phyloP scores from a whole-genome alignment of 2,113 vertebrate species.

The Nibea coibor region DNA sequence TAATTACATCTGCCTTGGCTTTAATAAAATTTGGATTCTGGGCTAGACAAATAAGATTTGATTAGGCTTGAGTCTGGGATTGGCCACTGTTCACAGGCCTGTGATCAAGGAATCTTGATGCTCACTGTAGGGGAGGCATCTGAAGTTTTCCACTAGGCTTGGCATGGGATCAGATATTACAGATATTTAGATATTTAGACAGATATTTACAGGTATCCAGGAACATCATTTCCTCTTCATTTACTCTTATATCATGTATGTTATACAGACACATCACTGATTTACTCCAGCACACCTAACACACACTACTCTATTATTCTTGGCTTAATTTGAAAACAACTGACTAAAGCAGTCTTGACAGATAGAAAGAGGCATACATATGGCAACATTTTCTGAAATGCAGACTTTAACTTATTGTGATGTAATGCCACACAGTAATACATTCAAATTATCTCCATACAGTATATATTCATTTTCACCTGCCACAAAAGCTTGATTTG shows the following conservation, averaged over 20 bases:
- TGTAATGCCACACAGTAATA: neutral
- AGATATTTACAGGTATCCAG: constrained; percentile 18
- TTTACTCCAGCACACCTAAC: neutral
- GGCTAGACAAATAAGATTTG: neutral
- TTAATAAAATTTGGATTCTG: neutral
- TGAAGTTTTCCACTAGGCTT: constrained; percentile 11
- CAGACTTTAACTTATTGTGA: neutral
- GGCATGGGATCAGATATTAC: constrained; percentile 5
- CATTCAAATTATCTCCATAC: neutral
- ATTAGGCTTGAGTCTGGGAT: constrained; percentile 11
- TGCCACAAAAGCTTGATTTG: no score
- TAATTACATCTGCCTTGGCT: neutral
- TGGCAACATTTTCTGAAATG: no score
- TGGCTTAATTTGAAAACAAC: neutral
- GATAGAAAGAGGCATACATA: neutral
- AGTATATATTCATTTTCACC: no score
- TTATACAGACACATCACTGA: neutral
- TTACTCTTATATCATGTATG: neutral
- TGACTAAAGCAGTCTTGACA: neutral
- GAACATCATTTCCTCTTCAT: neutral
- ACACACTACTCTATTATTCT: no score
- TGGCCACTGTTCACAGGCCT: constrained; percentile 5
- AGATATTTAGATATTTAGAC: no score
- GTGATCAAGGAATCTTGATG: constrained; percentile 30
- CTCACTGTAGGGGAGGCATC: neutral